Evolutionary conservation across 2,888 invertebrate genomes (phyloP), one percentile per base, ranked within the genome.

Genomic region (Salpingus planirostris): DNA sequence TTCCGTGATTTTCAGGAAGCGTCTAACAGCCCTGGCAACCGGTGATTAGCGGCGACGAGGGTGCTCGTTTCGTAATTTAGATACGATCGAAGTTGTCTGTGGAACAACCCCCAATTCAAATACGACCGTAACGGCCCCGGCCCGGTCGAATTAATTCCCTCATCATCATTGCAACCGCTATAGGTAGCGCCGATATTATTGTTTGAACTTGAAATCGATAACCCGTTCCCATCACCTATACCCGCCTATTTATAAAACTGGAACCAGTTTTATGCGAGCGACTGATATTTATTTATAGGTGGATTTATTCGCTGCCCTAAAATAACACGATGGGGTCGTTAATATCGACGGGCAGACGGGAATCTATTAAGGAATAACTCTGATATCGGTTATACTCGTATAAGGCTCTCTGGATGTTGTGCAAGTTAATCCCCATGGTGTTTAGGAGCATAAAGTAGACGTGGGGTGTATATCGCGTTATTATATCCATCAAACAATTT

Each of bases 21-120:
- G 23, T 11, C 23, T 10, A 23, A 11, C 24, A 33, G 27, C 33
- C 21, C 31, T 27, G n/a, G 23, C 43, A 50, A 50, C 49, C 42
- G 41, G 47, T 51, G 54, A 54, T 55, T 53, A 54, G 46, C 40
- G 45, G 34, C 42, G 41, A 46, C 46, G 44, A 50, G 54, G 50
- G 52, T 43, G 53, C 50, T 51, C 45, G 51, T 54, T 45, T 46
- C 46, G 55, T 54, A 54, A 57, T 56, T 54, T 57, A 56, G 55
- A 57, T 57, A 52, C 49, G 50, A 55, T 57, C 56, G 54, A 46
- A 42, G 52, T 57, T 57, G 56, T 57, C 56, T 57, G 51, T 52
- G 48, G 47, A 52, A 51, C 51, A 49, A 53, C 55, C 57, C 54
- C 47, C 48, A 53, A 50, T 50, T 33, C 32, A 32, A 32, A 31